Base-by-base conservation (phyloP, 2,797 vertebrate genomes). In the Notoglanidium macrostoma region DNA sequence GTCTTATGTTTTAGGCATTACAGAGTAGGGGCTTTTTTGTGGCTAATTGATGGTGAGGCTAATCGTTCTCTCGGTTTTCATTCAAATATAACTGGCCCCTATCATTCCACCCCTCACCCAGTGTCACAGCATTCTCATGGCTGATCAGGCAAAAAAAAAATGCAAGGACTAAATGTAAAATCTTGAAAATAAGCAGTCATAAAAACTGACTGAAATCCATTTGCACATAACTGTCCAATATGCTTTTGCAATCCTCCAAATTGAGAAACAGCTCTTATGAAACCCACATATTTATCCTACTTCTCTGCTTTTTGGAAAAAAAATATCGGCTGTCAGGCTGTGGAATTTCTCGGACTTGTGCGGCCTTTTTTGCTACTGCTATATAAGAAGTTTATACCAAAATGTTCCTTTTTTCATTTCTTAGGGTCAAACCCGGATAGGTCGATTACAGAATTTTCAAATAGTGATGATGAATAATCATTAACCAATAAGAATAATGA, bases 41-140 rank as follows among this genome's bases (percentile, higher is more conserved):
- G 86, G 82, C 82, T 88, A 88, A 91, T 76, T 88, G 87, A 70
- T 87, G 70, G 81, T 40, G 83, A 87, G 82, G 88, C 88, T 87
- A 89, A 91, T 91, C 57, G 87, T 81, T 73, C 74, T 70, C 63
- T 84, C 23, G n/a, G 59, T 87, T 88, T 61, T 79, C 73, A 85
- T 84, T 80, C 81, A 83, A 77, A 88, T 76, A n/a, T 74, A 78
- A 83, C 89, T 86, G 77, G 77, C 68, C 87, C 88, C n/a, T 84
- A 65, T 83, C 70, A 59, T 68, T 61, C n/a, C 70, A 44, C 54
- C 40, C 83, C 80, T 87, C 55, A 83, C 63, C 51, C 78, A 54
- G 70, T 79, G 49, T 83, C 76, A 87, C 51, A 65, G 85, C 26
- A 54, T 87, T 87, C 68, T 67, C 61, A 85, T 63, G 88, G 76